Evolutionary conservation across 2,888 invertebrate species (phyloP), one percentile per base, ranked within the genome.

Genomic region (Horisme vitalbata): DNA sequence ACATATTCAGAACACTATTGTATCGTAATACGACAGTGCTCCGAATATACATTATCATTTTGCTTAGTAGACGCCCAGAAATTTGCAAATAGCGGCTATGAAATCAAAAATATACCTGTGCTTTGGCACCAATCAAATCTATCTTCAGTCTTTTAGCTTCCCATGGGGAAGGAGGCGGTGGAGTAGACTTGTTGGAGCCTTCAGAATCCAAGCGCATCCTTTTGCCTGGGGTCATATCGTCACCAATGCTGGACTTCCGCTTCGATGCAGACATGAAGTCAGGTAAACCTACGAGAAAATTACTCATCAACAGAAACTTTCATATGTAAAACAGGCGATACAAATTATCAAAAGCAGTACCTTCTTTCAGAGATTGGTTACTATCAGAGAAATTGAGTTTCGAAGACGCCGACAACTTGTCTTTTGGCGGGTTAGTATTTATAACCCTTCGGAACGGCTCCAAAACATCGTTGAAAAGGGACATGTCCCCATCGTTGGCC

Each of bases 71-170:
- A n/a, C n/a, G n/a, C n/a, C n/a, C n/a, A n/a, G n/a, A n/a, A n/a
- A n/a, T n/a, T n/a, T n/a, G n/a, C n/a, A n/a, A n/a, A n/a, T n/a
- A n/a, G n/a, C n/a, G n/a, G n/a, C n/a, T n/a, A n/a, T n/a, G n/a
- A n/a, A n/a, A n/a, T 15, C 13, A 27, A 8, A 13, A n/a, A 37
- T 15, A 7, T 60, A 91, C 92, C 79, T 91, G 87, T 15, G 91
- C 86, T 63, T 89, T 91, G 0, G 93, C 91, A 63, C 92, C 93
- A 46, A 94, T 83, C 34, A 94, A 77, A 74, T 94, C 94, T 18
- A 91, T 91, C 65, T 93, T 92, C 57, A 94, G 61, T 33, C 91
- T 84, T 46, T 93, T 91, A 3, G 91, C 79, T 74, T 95, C 94
- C 91, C 94, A 93, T 0, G 94, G 94, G 0, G 93, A 93, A 1